Base-by-base conservation (phyloP, 2,888 invertebrate genomes). In the Platerodrilus igneus region DNA sequence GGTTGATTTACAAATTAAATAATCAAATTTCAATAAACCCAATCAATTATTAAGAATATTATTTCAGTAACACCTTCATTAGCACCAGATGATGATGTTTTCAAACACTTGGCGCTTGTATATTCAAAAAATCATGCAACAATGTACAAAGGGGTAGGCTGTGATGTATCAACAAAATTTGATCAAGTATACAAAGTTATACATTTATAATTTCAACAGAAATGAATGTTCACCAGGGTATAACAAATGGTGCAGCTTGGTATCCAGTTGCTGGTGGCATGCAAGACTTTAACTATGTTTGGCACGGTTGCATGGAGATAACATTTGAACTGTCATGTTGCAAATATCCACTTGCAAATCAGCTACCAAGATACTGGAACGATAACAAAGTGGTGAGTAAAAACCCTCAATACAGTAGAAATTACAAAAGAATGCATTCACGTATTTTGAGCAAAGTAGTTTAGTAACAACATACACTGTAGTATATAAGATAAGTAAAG, bases 391-490 rank as follows among this genome's bases (percentile, higher is more conserved):
- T n/a, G n/a, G n/a, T n/a, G n/a, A n/a, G n/a, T n/a, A n/a, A n/a
- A n/a, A n/a, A n/a, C n/a, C n/a, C n/a, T n/a, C n/a, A n/a, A n/a
- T n/a, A n/a, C n/a, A n/a, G n/a, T n/a, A n/a, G n/a, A n/a, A n/a
- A n/a, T n/a, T n/a, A 89, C 90, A 88, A 89, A 90, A 68, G 94
- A 95, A 64, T 94, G 87, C 67, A 93, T 93, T 68, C 95, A 95
- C 67, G 78, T 90, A 8, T 85, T 8, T 8, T 5, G 9, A 10
- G n/a, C n/a, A n/a, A n/a, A n/a, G n/a, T n/a, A n/a, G n/a, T n/a
- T n/a, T n/a, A n/a, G n/a, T n/a, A n/a, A n/a, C n/a, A n/a, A n/a
- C n/a, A n/a, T n/a, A n/a, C n/a, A n/a, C n/a, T n/a, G n/a, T n/a
- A n/a, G n/a, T n/a, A n/a, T n/a, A n/a, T n/a, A n/a, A n/a, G n/a